Evolutionary conservation across 2,888 invertebrate species (phyloP), one percentile per base, ranked within the genome.

Genomic region (Tetanocera ferruginea): DNA sequence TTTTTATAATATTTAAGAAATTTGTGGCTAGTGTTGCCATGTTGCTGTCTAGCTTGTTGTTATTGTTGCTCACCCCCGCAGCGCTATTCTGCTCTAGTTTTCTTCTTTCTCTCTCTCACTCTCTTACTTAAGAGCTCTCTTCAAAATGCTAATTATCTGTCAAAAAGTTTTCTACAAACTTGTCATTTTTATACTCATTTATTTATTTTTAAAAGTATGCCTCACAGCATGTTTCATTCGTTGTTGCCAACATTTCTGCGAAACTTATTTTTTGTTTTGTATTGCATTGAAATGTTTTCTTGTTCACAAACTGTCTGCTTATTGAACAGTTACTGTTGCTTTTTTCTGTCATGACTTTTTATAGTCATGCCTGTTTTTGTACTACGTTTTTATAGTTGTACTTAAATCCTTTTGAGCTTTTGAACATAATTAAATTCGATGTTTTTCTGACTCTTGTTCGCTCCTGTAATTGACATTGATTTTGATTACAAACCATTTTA

Each of bases 381-480:
- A 14, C 64, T 17, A 19, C 19, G n/a, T 52, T 52, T 62, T 6
- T 62, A 14, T 31, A 17, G 19, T 55, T 19, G 25, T 64, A 23
- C 4, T 25, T 9, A 60, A 60, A 3, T 64, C 31, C 31, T 28
- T 31, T 28, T 64, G n/a, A 31, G 64, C 5, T 31, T n/a, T 17
- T n/a, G 64, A 34, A 28, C 2, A 17, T 64, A 64, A 64, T 64
- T 64, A 64, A 62, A 64, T 34, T 28, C 64, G 31, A 31, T 43
- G n/a, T 67, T 64, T 31, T 71, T 79, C 43, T 49, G 4, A 49
- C 23, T 43, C 8, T 76, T 51, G 64, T 71, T 77, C 77, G 80
- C 1, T 8, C 49, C 83, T 83, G 85, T 43, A 19, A 74, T 51
- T 82, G 85, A 85, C 86, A 85, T 86, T 86, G 85, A 86, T 83